phyloP scores from a whole-genome alignment of 2,888 invertebrate species.

The Ommatoiulus sabulosus region DNA sequence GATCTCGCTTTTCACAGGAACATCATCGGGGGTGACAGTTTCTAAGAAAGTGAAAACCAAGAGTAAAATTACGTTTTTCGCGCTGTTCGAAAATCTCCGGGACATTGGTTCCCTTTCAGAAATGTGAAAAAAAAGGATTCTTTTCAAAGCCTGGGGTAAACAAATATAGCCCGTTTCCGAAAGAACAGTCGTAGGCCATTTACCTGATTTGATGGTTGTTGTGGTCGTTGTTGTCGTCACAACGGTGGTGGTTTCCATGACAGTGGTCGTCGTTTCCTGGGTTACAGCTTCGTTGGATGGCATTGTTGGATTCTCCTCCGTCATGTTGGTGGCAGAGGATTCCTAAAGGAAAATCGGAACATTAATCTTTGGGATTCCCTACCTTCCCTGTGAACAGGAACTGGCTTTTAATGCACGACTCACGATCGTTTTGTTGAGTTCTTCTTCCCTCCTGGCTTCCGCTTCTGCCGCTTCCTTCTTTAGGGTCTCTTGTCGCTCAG shows the following conservation, averaged over 20 bases:
- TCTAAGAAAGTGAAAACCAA: neutral
- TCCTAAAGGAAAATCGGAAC: neutral
- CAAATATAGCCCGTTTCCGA: too few relatives aligned
- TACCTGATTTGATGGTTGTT: slow-evolving; percentile 18
- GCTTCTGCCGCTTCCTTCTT: slow-evolving; percentile 56
- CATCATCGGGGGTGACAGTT: neutral
- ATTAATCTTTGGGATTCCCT: neutral
- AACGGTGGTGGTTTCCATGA: neutral
- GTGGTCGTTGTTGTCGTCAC: neutral
- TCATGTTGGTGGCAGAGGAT: slow-evolving; percentile 17
- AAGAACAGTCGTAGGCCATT: too few relatives aligned
- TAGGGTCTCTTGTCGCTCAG: slow-evolving; percentile 57
- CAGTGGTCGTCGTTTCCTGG: neutral
- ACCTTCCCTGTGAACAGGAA: neutral
- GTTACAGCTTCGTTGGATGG: neutral
- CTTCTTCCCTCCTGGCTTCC: slow-evolving; percentile 50
- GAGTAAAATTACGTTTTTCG: too few relatives aligned
- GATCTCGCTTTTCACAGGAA: neutral
- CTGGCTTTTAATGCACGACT: neutral
- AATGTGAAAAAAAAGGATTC: too few relatives aligned
- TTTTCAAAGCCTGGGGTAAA: too few relatives aligned
- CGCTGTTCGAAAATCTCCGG: too few relatives aligned
- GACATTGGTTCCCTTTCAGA: too few relatives aligned
- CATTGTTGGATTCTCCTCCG: neutral
- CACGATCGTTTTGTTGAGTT: slow-evolving; percentile 47